Conservation (phyloP, 2,797 vertebrate genomes). For the Sphenodon punctatus region DNA sequence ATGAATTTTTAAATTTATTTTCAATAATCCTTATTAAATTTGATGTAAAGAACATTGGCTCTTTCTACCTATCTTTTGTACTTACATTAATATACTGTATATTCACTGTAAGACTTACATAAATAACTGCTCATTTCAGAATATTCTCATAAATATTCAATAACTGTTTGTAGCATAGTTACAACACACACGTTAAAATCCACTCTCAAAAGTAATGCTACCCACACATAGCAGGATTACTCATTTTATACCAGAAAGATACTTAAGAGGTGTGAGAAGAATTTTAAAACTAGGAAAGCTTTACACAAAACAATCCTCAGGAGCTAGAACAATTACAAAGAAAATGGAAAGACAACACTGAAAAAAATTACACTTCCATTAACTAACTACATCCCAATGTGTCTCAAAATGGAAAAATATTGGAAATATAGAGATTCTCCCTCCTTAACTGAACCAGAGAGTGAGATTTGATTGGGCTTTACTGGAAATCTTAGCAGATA, state of each 20-base stretch:
- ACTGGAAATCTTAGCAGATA: neutral
- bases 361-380: too few relatives aligned
- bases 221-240: constrained; percentile 37
- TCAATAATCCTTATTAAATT: neutral
- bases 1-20: neutral
- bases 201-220: constrained; percentile 21
- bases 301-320: neutral
- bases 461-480: neutral
- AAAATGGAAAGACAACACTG: neutral
- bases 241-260: constrained; percentile 34
- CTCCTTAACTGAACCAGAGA: neutral
- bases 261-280: neutral
- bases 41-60: neutral
- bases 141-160: constrained; percentile 33
- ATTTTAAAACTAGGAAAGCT: neutral
- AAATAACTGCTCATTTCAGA: neutral
- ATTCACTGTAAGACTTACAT: neutral
- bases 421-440: neutral
- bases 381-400: too few relatives aligned
- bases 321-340: neutral
- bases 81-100: neutral
- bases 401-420: neutral
- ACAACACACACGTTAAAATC: constrained; percentile 28
- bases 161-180: constrained; percentile 7
- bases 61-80: neutral